Conservation (phyloP, 2,888 invertebrate genomes). For the Phasia obesa region DNA sequence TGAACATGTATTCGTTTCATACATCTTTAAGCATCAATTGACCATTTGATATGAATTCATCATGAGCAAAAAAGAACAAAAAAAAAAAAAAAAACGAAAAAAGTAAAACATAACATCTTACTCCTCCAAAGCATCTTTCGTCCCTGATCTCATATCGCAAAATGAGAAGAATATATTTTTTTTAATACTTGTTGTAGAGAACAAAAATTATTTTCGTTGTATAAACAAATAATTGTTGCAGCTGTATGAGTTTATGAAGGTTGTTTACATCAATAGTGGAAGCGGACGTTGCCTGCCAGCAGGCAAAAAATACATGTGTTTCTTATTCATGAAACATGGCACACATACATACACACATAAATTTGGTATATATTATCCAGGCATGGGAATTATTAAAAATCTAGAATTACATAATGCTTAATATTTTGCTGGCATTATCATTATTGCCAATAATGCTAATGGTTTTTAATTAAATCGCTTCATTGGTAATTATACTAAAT, state of each 20-base stretch:
- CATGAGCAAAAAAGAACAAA: neutral
- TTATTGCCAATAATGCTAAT: too few species aligned
- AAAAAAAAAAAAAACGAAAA: neutral
- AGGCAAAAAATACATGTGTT: conserved; percentile 51
- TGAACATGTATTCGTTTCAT: conserved; percentile 11
- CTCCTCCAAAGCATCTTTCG: neutral
- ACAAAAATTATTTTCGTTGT: conserved; percentile 11
- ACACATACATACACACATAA: neutral
- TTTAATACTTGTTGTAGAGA: conserved; percentile 22
- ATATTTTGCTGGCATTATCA: too few species aligned
- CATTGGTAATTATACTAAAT: too few species aligned
- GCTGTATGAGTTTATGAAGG: conserved; percentile 46
- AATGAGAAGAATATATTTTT: conserved; percentile 32
- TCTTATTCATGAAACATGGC: conserved; percentile 1
- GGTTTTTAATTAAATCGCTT: too few species aligned
- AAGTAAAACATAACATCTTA: neutral
- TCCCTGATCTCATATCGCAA: conserved; percentile 5
- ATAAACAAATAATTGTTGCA: neutral
- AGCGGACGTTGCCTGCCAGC: conserved; percentile 59
- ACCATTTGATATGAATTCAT: conserved; percentile 55
- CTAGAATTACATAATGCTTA: too few species aligned
- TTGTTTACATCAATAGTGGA: conserved; percentile 52
- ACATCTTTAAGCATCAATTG: conserved; percentile 60
- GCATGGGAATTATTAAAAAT: too few species aligned
- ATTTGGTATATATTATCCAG: neutral